Base-by-base conservation (phyloP, 2,113 vertebrate species). In the Hyperoodon ampullatus region DNA sequence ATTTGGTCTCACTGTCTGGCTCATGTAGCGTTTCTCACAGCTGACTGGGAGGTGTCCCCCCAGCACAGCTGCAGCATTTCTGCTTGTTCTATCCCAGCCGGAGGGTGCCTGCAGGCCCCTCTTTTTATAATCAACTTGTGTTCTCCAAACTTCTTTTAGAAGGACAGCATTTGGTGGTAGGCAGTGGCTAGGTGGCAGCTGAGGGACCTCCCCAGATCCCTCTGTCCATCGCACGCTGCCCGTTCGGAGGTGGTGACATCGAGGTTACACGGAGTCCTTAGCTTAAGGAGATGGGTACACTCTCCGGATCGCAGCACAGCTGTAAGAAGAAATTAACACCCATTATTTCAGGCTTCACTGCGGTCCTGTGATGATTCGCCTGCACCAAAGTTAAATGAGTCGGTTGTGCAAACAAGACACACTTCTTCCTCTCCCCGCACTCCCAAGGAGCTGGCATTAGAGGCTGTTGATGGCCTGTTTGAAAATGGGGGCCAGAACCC, bases 351-450 rank as follows among this genome's bases (percentile, higher is more conserved):
- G 47, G 23, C 65, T 92, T 74, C 66, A 19, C 8, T 24, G 30
- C 33, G 26, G 35, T n/a, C n/a, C 5, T 2, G 0, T 3, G 65
- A 10, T 8, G 16, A 68, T 21, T 47, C 6, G 1, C n/a, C 72
- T 18, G 14, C 60, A 35, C 66, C 15, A 24, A 65, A 80, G 33
- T 77, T 53, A n/a, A 72, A 39, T 5, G 42, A 77, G 65, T 92
- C 66, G 14, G 33, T 60, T 33, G 14, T 68, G 39, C 47, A 33
- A 33, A 83, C n/a, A n/a, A 88, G 75, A 3, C 42, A 23, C 6
- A 4, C 44, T 33, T 47, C 21, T 85, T 24, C 28, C 44, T 1
- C 24, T 1, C 26, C 33, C 6, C 33, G 11, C 5, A 6, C 47
- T 23, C 26, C 33, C 53, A 26, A 19, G 35, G 23, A 55, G 58